Conservation (phyloP, 1,140 invertebrate species). For the Nymphalis io region DNA sequence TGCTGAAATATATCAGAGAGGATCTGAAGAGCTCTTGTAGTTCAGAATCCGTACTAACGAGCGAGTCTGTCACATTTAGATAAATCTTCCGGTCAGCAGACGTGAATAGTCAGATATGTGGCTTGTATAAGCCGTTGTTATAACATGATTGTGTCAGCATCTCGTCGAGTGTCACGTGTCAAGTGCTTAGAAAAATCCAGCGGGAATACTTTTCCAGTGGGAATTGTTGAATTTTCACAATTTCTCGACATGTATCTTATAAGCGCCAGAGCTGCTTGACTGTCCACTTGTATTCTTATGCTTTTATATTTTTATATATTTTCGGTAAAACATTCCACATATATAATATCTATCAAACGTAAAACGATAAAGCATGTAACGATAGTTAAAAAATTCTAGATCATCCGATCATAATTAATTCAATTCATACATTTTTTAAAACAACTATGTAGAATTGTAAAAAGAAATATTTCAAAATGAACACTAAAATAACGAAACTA, state of each 20-base stretch:
- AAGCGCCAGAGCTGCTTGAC: not conserved
- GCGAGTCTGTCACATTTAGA: slow-evolving; percentile 51
- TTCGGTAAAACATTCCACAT: not conserved
- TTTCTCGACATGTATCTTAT: slow-evolving; percentile 9
- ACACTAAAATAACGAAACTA: not conserved
- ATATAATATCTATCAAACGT: not conserved
- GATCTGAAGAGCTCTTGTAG: slow-evolving; percentile 15
- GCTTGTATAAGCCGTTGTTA: slow-evolving; percentile 42
- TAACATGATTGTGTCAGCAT: slow-evolving; percentile 41
- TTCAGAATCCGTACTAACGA: slow-evolving; percentile 47
- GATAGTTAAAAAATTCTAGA: no score
- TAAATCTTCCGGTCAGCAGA: slow-evolving; percentile 47
- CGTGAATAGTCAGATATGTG: slow-evolving; percentile 38
- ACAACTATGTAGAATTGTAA: no score
- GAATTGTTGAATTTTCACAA: slow-evolving; percentile 19
- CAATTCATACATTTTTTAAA: no score
- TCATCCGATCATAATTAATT: no score
- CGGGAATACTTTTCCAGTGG: slow-evolving; percentile 16
- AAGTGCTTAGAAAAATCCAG: slow-evolving; percentile 27
- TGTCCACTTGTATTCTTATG: slow-evolving; percentile 13
- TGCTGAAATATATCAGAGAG: slow-evolving; percentile 8
- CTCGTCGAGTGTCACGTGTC: slow-evolving; percentile 32
- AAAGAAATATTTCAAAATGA: not conserved
- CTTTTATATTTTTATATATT: not conserved
- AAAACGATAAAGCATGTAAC: no score